Conservation (phyloP, 2,888 invertebrate genomes). For the Sminthurinus aureus region DNA sequence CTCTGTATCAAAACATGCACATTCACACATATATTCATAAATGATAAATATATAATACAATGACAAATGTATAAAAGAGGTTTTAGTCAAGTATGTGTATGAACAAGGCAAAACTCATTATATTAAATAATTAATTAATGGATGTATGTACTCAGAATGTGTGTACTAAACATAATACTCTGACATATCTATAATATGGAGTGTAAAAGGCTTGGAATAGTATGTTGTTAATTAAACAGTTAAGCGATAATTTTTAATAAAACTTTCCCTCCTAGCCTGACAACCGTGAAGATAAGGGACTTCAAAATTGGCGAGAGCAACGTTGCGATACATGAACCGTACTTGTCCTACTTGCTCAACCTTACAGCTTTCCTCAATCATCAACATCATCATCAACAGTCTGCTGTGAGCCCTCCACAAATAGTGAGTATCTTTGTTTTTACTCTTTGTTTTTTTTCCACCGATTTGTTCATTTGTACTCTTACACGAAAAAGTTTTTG, state of each 20-base stretch:
- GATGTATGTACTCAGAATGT: background rate
- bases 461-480: background rate
- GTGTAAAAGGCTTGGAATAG: slow-evolving; percentile 3
- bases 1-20: no score
- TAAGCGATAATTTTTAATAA: slow-evolving; percentile 24
- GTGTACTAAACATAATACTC: background rate
- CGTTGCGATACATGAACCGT: slow-evolving; percentile 41
- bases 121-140: slow-evolving; percentile 5
- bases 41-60: no score
- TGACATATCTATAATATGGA: background rate
- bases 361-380: slow-evolving; percentile 39
- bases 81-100: no score
- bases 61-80: no score
- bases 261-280: slow-evolving; percentile 24
- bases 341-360: slow-evolving; percentile 45
- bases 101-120: no score
- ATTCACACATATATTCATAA: no score
- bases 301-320: slow-evolving; percentile 43
- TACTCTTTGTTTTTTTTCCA: slow-evolving; percentile 14
- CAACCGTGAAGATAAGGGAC: slow-evolving; percentile 43
- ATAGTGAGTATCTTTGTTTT: slow-evolving; percentile 24
- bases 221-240: slow-evolving; percentile 22
- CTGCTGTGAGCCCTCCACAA: slow-evolving; percentile 35
- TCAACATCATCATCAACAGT: slow-evolving; percentile 17
- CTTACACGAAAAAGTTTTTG: background rate